phyloP scores from a whole-genome alignment of 2,113 vertebrate genomes.

The Oreotrochilus melanogaster region DNA sequence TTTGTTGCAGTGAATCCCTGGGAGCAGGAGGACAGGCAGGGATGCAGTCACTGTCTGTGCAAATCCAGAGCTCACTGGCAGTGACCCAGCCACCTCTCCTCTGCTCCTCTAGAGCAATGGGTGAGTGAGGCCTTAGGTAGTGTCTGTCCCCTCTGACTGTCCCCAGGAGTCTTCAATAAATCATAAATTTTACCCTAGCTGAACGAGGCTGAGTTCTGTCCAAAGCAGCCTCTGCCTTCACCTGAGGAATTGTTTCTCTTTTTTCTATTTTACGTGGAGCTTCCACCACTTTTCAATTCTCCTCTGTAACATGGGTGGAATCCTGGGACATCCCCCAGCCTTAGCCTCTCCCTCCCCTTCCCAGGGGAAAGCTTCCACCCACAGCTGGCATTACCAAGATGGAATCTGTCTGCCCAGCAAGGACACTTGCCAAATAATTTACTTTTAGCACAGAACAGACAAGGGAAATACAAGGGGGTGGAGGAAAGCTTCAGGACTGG shows the following conservation, averaged over 20 bases:
- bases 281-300: neutral
- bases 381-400: neutral
- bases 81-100: neutral
- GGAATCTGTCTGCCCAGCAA: neutral
- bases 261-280: neutral
- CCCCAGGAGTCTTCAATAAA: conserved; percentile 52
- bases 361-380: neutral
- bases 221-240: neutral
- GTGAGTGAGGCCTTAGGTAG: conserved; percentile 25
- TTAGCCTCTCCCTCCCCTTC: neutral
- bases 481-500: neutral
- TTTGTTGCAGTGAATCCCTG: neutral
- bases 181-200: neutral
- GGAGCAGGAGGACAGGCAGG: neutral
- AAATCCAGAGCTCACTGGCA: neutral
- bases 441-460: neutral
- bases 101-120: neutral
- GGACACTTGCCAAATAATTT: neutral
- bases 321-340: neutral
- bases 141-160: conserved; percentile 48
- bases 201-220: neutral
- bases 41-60: neutral
- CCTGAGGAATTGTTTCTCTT: neutral
- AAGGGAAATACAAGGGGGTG: neutral
- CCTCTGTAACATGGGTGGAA: neutral